Conservation (phyloP, 2,888 invertebrate genomes). For the Monopis laevigella region DNA sequence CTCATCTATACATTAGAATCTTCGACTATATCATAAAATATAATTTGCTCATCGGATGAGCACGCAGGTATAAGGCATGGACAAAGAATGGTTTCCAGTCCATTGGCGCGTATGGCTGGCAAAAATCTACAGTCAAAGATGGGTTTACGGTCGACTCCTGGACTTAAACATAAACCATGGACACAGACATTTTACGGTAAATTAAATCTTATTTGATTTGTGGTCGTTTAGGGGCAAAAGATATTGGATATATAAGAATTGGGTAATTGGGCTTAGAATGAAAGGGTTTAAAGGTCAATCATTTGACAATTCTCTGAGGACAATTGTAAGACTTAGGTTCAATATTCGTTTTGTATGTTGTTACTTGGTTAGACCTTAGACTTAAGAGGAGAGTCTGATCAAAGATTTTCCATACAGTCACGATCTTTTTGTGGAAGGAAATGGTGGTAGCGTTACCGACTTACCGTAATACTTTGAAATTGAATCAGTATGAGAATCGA, state of each 20-base stretch:
- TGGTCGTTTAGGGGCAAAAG: not conserved
- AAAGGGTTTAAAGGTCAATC: not conserved
- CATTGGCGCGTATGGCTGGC: constrained; percentile 24
- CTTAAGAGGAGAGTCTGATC: too few relatives aligned
- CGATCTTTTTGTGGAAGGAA: too few relatives aligned
- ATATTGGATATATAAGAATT: not conserved
- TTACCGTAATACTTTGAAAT: too few relatives aligned
- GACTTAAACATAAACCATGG: not conserved
- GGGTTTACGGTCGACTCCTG: constrained; percentile 18
- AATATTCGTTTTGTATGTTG: too few relatives aligned
- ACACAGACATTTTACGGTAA: not conserved
- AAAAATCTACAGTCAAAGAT: constrained; percentile 34
- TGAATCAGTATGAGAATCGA: too few relatives aligned
- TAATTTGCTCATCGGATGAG: constrained; percentile 6
- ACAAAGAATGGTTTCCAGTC: constrained; percentile 23
- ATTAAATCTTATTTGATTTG: too few relatives aligned
- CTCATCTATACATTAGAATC: too few relatives aligned
- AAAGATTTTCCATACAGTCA: too few relatives aligned
- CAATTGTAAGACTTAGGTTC: too few relatives aligned
- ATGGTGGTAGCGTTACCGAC: too few relatives aligned
- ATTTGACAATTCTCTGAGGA: too few relatives aligned
- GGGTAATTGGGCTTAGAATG: constrained; percentile 5
- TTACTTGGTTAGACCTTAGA: too few relatives aligned
- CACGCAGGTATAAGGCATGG: not conserved
- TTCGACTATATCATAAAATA: not conserved